Evolutionary conservation across 2,113 vertebrate species (phyloP).

Genomic region (Melospiza melodia): DNA sequence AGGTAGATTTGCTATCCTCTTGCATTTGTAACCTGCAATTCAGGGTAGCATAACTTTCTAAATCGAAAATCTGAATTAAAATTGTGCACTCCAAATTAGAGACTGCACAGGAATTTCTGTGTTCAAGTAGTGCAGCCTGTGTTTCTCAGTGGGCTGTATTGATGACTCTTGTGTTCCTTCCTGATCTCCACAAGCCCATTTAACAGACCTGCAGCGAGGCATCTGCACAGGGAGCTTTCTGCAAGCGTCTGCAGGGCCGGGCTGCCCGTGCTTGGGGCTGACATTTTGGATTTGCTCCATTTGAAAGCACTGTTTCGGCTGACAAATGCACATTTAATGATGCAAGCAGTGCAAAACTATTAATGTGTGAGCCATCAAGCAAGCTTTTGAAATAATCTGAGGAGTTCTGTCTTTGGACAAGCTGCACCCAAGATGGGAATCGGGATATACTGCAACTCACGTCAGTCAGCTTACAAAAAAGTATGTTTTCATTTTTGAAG

Average conservation of each 20-base stretch:
- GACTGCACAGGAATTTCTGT: background rate
- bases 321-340: background rate
- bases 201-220: background rate
- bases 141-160: background rate
- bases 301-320: background rate
- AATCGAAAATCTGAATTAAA: background rate
- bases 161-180: accelerated
- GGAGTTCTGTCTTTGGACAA: background rate
- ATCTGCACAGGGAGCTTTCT: background rate
- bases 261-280: background rate
- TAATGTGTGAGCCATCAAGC: background rate
- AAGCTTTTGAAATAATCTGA: background rate
- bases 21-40: background rate
- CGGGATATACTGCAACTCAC: accelerated
- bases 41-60: background rate
- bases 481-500: background rate
- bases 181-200: background rate
- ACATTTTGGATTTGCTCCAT: background rate
- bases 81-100: background rate
- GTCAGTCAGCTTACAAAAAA: background rate
- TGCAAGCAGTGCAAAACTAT: background rate
- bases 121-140: background rate
- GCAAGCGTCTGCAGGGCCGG: background rate
- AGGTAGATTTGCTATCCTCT: background rate
- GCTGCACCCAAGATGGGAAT: background rate